phyloP scores from a whole-genome alignment of 2,797 vertebrate genomes.

The Parauchenoglanis punctatus region DNA sequence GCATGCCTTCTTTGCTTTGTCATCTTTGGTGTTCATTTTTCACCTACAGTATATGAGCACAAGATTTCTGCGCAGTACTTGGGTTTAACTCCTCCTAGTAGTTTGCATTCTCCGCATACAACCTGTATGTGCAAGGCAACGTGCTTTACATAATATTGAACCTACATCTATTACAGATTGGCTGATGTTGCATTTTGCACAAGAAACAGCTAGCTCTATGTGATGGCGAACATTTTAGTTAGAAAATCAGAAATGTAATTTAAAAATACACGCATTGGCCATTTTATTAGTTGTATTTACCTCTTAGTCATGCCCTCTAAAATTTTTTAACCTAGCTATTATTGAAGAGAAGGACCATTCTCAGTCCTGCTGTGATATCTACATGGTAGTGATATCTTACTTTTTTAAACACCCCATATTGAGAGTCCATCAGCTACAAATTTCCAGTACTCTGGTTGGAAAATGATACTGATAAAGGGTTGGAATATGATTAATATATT shows the following conservation, averaged over 20 bases:
- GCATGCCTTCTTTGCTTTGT: not conserved
- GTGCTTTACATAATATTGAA: conserved; percentile 12
- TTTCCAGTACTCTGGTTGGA: not conserved
- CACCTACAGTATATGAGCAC: not conserved
- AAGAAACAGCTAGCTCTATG: not conserved
- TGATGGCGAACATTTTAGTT: not conserved
- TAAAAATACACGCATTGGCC: not conserved
- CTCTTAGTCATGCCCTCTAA: not conserved
- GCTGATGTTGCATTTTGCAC: not conserved
- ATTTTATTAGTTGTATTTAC: not conserved
- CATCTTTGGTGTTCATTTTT: not conserved
- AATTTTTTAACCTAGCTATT: not conserved
- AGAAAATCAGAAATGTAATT: not conserved
- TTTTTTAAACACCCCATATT: not conserved
- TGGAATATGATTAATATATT: not conserved
- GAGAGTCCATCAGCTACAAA: not conserved
- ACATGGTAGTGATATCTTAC: not conserved
- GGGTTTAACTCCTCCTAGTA: not conserved
- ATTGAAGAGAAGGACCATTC: not conserved
- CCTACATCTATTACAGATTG: not conserved
- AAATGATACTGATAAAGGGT: not conserved
- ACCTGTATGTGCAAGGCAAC: not conserved
- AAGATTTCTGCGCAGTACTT: not conserved
- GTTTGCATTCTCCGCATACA: not conserved
- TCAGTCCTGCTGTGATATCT: not conserved